phyloP scores from a whole-genome alignment of 2,113 vertebrate species.

The Catharus bicknelli region DNA sequence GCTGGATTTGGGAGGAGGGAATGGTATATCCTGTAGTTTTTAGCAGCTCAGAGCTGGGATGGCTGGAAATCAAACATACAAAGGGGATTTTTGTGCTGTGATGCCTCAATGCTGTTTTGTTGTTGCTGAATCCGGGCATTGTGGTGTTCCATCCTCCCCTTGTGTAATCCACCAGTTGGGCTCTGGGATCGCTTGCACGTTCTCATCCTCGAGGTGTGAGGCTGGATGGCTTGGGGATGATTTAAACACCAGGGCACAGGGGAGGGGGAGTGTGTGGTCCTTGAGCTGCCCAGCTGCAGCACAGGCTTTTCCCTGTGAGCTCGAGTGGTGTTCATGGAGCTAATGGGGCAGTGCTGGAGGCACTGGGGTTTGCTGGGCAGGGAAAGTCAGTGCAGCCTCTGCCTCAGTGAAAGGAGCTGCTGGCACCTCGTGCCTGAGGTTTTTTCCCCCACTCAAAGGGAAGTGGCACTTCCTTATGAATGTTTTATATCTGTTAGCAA shows the following conservation, averaged over 20 bases:
- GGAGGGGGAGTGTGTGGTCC: neutral
- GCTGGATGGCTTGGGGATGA: neutral
- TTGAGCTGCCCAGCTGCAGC: neutral
- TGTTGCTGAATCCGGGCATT: slow-evolving; percentile 38
- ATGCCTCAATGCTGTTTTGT: slow-evolving; percentile 50
- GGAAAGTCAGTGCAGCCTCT: accelerated
- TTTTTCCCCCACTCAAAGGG: neutral
- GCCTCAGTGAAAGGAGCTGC: neutral
- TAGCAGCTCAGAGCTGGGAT: neutral
- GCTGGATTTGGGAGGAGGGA: neutral
- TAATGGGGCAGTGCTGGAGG: neutral
- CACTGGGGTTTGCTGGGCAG: neutral
- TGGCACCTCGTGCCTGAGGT: neutral
- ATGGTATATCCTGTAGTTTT: neutral
- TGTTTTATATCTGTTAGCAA: neutral
- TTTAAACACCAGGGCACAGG: accelerated
- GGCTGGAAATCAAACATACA: neutral
- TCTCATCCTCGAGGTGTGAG: neutral
- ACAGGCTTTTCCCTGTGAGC: neutral
- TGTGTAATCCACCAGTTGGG: neutral
- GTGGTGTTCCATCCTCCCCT: neutral
- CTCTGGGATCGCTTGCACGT: accelerated
- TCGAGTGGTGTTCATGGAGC: neutral
- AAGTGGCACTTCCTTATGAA: neutral
- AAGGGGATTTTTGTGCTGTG: slow-evolving; percentile 40